phyloP scores from a whole-genome alignment of 2,888 invertebrate species.

The Nephrocerus scutellatus region DNA sequence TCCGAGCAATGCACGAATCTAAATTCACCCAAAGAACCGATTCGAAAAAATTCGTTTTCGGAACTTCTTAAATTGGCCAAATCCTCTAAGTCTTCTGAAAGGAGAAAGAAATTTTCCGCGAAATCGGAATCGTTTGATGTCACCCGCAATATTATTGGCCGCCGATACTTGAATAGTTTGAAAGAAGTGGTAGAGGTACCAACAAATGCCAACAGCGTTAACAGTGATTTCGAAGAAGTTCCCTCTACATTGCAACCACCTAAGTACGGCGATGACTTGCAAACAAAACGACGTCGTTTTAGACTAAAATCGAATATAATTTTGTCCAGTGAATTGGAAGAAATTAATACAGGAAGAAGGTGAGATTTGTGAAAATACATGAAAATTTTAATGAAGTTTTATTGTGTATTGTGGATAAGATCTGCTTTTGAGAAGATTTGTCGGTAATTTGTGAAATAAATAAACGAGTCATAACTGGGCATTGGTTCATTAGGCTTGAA shows the following conservation, averaged over 20 bases:
- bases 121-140: constrained; percentile 20
- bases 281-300: constrained; percentile 25
- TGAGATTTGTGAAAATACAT: no score
- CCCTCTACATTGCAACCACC: constrained; percentile 10
- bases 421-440: no score
- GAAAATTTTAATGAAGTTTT: no score
- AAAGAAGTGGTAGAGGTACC: constrained; percentile 9
- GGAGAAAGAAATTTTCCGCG: constrained; percentile 1
- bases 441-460: no score
- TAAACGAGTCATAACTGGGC: no score
- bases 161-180: constrained; percentile 25
- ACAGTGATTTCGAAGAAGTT: constrained; percentile 11
- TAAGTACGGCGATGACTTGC: constrained; percentile 11
- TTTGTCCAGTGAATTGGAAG: constrained; percentile 21
- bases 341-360: constrained; percentile 19
- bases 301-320: constrained; percentile 24
- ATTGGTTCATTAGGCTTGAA: no score
- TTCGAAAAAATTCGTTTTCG: constrained; percentile 16
- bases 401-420: no score
- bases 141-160: constrained; percentile 22
- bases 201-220: background rate
- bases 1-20: background rate
- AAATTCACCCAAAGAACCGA: constrained; percentile 8
- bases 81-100: constrained; percentile 8
- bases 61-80: constrained; percentile 8